These are phyloP conservation scores for Globodera rostochiensis DNA, from an alignment of 1,140 invertebrate species.

Conservation along the genomic window DNA sequence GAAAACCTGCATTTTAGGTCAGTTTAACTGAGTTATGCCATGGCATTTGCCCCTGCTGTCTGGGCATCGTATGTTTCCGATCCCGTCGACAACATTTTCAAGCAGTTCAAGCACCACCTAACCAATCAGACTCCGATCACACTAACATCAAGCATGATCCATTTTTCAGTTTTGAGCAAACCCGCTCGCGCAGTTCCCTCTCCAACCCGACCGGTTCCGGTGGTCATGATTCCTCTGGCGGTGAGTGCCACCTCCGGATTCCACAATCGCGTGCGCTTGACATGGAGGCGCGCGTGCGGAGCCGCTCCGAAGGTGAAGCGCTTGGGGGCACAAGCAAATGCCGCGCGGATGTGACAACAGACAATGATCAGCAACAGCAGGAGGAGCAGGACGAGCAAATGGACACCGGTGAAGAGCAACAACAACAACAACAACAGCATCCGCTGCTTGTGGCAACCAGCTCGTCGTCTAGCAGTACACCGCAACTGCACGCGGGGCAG, in stretches of 20 bases:
- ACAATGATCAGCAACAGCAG: not conserved
- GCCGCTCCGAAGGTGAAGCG: conserved; percentile 62
- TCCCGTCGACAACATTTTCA: no score
- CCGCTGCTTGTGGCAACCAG: not conserved
- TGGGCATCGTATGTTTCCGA: no score
- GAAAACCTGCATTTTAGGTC: conserved; percentile 52
- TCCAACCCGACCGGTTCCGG: conserved; percentile 47
- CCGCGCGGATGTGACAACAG: conserved; percentile 16
- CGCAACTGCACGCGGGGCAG: conserved; percentile 27
- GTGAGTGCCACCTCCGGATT: conserved; percentile 19
- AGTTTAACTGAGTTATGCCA: not conserved
- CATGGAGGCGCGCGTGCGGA: conserved; percentile 47
- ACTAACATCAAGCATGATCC: no score
- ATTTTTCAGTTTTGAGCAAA: conserved; percentile 58
- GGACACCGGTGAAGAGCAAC: conserved; percentile 9
- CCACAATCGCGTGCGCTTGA: conserved; percentile 25
- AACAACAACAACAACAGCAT: conserved; percentile 6
- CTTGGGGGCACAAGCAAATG: conserved; percentile 29
- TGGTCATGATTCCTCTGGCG: conserved; percentile 6
- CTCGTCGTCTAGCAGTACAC: conserved; percentile 6
- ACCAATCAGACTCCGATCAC: no score
- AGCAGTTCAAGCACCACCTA: no score
- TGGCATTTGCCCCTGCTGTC: no score
- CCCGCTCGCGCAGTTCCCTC: conserved; percentile 56
- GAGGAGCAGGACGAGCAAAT: conserved; percentile 29